phyloP scores from a whole-genome alignment of 2,113 vertebrate species.

The Jaculus jaculus region DNA sequence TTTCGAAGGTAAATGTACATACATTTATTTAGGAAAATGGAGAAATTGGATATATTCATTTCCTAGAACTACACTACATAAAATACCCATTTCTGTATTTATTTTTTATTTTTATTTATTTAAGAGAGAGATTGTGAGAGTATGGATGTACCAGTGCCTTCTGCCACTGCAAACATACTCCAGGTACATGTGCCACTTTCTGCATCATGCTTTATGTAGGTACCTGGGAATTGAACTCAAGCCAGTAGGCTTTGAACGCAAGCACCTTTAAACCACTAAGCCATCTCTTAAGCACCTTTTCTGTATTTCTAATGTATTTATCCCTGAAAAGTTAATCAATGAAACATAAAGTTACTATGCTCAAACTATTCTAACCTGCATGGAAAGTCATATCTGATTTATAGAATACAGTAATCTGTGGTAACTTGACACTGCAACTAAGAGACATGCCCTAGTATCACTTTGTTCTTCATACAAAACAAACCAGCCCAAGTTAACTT shows the following conservation, averaged over 20 bases:
- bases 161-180: too few species aligned
- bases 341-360: not conserved
- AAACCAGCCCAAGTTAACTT: not conserved
- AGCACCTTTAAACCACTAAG: too few species aligned
- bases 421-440: not conserved
- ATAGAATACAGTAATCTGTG: not conserved
- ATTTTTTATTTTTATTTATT: too few species aligned
- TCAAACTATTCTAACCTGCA: not conserved
- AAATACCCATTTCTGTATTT: not conserved
- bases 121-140: too few species aligned
- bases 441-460: not conserved
- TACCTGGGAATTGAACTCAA: too few species aligned
- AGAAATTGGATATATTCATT: not conserved
- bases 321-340: constrained; percentile 26
- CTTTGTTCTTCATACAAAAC: not conserved
- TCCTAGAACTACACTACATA: not conserved
- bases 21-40: constrained; percentile 5
- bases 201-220: too few species aligned
- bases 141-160: too few species aligned
- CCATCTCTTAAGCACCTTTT: not conserved
- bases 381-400: not conserved
- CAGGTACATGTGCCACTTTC: too few species aligned
- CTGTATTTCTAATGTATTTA: not conserved
- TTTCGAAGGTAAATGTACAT: constrained; percentile 89
- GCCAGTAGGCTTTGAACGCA: too few species aligned